Conservation (phyloP, 2,888 invertebrate genomes). For the Glomeris marginata region DNA sequence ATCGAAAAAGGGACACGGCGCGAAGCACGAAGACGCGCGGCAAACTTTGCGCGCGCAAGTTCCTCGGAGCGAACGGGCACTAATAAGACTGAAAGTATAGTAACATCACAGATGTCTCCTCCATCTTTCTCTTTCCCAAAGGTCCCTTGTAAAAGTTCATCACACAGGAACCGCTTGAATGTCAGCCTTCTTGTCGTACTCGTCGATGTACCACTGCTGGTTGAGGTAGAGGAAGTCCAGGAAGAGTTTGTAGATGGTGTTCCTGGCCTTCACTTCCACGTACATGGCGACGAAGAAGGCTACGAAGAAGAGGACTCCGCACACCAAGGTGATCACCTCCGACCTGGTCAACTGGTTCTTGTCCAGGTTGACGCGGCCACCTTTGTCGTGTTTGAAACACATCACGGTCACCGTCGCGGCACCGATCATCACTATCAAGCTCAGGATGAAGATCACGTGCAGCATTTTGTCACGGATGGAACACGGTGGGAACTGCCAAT, state of each 20-base stretch:
- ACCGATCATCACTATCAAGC: slow-evolving; percentile 35
- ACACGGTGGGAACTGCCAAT: slow-evolving; percentile 35
- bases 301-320: slow-evolving; percentile 38
- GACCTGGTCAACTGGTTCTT: slow-evolving; percentile 32
- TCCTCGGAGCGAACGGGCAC: too few relatives aligned
- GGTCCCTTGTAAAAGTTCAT: too few relatives aligned
- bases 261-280: slow-evolving; percentile 37
- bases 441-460: slow-evolving; percentile 34
- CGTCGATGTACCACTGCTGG: slow-evolving; percentile 35
- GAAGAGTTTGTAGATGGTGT: slow-evolving; percentile 34
- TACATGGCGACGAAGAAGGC: slow-evolving; percentile 41
- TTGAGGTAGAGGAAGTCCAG: slow-evolving; percentile 30
- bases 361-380: slow-evolving; percentile 21
- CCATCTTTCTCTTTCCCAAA: too few relatives aligned
- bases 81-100: too few relatives aligned
- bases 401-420: slow-evolving; percentile 37
- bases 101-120: too few relatives aligned
- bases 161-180: slow-evolving; percentile 14
- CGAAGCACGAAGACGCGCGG: too few relatives aligned
- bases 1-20: too few relatives aligned
- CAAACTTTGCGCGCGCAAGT: too few relatives aligned
- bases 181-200: slow-evolving; percentile 29
- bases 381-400: slow-evolving; percentile 34
- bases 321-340: slow-evolving; percentile 36
- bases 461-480: slow-evolving; percentile 34